phyloP scores from a whole-genome alignment of 1,140 invertebrate species.

The Leucophenga varia region DNA sequence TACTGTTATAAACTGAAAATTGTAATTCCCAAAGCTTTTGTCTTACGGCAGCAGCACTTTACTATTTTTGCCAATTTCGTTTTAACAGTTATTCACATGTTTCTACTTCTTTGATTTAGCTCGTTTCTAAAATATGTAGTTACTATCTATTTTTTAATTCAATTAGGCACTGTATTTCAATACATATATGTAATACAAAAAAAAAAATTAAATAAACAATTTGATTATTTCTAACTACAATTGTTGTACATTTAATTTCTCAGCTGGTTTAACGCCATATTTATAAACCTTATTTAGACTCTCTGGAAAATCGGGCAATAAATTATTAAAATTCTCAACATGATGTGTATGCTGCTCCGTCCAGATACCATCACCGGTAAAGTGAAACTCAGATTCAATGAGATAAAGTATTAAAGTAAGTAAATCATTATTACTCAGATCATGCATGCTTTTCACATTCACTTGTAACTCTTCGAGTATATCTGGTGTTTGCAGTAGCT shows the following conservation, averaged over 20 bases:
- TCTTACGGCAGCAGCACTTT: no score
- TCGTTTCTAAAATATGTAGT: no score
- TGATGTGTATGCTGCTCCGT: slow-evolving; percentile 48
- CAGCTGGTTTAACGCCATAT: slow-evolving; percentile 44
- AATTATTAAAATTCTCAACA: slow-evolving; percentile 51
- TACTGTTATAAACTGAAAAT: no score
- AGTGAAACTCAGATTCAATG: slow-evolving; percentile 56
- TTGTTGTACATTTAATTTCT: slow-evolving; percentile 23
- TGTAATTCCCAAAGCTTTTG: no score
- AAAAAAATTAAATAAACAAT: no score
- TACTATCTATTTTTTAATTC: no score
- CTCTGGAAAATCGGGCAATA: slow-evolving; percentile 49
- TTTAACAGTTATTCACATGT: no score
- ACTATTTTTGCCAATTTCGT: no score
- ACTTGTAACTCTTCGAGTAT: slow-evolving; percentile 38
- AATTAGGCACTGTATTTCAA: no score
- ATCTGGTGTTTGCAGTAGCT: slow-evolving; percentile 26
- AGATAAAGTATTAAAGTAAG: slow-evolving; percentile 54
- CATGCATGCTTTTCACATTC: slow-evolving; percentile 17
- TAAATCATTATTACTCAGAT: slow-evolving; percentile 35
- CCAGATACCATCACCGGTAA: slow-evolving; percentile 58
- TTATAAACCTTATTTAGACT: slow-evolving; percentile 51
- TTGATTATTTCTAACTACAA: no score
- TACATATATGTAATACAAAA: no score
- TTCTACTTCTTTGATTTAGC: no score